Evolutionary conservation across 2,797 vertebrate species (phyloP), one percentile per base, ranked within the genome.

Genomic region (Remorina albescens): DNA sequence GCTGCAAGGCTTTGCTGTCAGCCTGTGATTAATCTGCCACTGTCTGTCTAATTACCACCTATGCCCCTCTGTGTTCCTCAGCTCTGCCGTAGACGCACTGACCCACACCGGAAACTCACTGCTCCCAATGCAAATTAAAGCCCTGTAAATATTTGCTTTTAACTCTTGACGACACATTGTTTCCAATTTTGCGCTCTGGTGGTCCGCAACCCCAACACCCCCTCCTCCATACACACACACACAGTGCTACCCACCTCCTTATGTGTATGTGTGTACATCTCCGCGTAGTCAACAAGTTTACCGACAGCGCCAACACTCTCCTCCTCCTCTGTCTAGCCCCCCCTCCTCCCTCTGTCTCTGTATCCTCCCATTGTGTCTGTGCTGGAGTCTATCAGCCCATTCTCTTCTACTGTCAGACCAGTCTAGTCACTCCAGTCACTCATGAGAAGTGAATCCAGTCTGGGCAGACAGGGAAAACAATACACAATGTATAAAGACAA

Each of bases 91-190:
- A 26, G 79, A 71, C 21, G 59, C 76, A 1, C 70, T 92, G 92
- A 92, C 91, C 94, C 90, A 76, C 80, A 42, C 77, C 66, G 59
- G 82, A 84, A 87, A 64, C 82, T 12, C 50, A 1, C 30, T 39
- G 73, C 82, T 84, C 81, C 82, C 73, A 47, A 72, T 72, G 71
- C 90, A 91, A 89, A 93, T 91, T 90, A 91, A 89, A 91, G 64
- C 86, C 84, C 81, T 89, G 90, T 93, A 94, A 94, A 94, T 94
- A 93, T 94, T 94, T 93, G 84, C 87, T 90, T 93, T 94, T 91
- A 93, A 92, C 91, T 93, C 89, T 90, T 90, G 74, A 78, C 55
- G 65, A 86, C 83, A 85, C 84, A 86, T 92, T 92, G 92, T 93
- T 93, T 91, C 89, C 86, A 93, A 93, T 94, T 93, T 93, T 89